Evolutionary conservation across 2,113 vertebrate species (phyloP).

Genomic region (Corynorhinus townsendii): DNA sequence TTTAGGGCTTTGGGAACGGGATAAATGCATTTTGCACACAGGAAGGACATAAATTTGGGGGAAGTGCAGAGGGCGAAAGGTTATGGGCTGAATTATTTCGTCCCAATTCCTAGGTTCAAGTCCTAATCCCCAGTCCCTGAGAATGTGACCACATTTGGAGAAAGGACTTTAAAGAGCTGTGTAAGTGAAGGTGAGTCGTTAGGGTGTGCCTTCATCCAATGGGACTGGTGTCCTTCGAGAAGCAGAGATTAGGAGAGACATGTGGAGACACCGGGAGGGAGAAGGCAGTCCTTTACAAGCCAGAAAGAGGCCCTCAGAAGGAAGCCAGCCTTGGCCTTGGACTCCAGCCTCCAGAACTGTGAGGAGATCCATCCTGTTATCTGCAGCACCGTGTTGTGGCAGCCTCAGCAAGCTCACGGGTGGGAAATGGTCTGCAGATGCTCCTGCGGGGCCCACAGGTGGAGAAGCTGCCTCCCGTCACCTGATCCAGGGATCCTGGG

Average conservation of each 20-base stretch:
- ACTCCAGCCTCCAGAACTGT: too few species aligned
- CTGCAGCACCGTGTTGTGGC: neutral
- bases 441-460: too few species aligned
- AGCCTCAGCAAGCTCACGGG: accelerated
- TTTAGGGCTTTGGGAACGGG: too few species aligned
- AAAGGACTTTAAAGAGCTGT: neutral
- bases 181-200: neutral
- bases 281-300: accelerated
- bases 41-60: neutral
- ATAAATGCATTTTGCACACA: neutral
- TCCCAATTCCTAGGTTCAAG: accelerated
- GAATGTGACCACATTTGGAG: neutral
- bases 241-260: neutral
- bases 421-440: neutral
- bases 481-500: accelerated
- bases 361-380: accelerated
- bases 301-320: neutral
- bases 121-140: neutral
- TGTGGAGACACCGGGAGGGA: too few species aligned
- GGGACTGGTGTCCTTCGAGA: neutral
- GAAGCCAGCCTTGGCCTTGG: too few species aligned
- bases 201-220: neutral
- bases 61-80: neutral
- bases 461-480: accelerated
- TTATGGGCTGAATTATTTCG: neutral